phyloP scores from a whole-genome alignment of 2,888 invertebrate genomes.

The Agrotis ipsilon region DNA sequence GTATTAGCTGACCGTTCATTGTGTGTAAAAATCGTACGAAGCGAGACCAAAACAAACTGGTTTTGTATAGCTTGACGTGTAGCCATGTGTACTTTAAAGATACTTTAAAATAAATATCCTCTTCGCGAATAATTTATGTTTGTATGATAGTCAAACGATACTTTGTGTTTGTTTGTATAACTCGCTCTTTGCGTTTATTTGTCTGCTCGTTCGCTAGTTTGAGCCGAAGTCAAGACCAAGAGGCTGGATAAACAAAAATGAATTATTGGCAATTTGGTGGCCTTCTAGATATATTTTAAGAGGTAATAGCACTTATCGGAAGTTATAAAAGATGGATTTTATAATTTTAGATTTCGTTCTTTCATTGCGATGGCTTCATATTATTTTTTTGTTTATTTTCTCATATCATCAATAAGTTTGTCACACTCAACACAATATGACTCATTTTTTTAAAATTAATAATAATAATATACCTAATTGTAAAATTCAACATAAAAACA shows the following conservation, averaged over 20 bases:
- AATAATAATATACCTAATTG: no score
- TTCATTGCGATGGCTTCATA: no score
- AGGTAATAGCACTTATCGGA: background rate
- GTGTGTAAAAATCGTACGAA: no score
- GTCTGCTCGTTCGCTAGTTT: slow-evolving; percentile 8
- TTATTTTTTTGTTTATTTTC: background rate
- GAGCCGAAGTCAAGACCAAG: slow-evolving; percentile 22
- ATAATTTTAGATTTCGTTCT: background rate
- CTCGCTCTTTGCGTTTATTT: slow-evolving; percentile 13
- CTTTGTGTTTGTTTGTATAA: slow-evolving; percentile 18
- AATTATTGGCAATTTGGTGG: slow-evolving; percentile 23
- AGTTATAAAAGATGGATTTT: background rate
- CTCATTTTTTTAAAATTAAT: no score
- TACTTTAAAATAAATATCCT: slow-evolving; percentile 11
- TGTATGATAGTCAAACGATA: slow-evolving; percentile 24
- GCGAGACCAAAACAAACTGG: no score
- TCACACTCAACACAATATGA: no score
- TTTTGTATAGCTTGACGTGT: no score
- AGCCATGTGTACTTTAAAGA: no score
- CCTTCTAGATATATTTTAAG: slow-evolving; percentile 10
- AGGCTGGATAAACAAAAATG: slow-evolving; percentile 26
- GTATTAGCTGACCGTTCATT: no score
- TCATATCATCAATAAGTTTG: no score
- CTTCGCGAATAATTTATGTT: slow-evolving; percentile 7
- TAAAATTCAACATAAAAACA: no score